phyloP scores from a whole-genome alignment of 2,797 vertebrate genomes.

The Masticophis lateralis region DNA sequence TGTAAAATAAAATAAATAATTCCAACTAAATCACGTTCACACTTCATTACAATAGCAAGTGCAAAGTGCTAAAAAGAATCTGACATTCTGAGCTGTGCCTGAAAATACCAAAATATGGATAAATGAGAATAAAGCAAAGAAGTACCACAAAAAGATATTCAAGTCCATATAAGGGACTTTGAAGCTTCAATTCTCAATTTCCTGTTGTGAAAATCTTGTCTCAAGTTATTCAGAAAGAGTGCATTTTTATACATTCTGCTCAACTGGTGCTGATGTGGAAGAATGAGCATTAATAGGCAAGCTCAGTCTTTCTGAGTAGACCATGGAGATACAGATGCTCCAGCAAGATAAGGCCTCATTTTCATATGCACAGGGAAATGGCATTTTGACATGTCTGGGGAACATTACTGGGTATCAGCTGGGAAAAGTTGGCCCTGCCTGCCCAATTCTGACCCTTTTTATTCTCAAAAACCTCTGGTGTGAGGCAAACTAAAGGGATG shows the following conservation, averaged over 20 bases:
- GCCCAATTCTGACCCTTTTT: neutral
- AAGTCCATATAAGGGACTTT: neutral
- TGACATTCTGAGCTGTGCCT: neutral
- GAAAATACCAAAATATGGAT: neutral
- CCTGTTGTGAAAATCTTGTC: neutral
- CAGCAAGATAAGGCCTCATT: neutral
- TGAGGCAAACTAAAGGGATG: neutral
- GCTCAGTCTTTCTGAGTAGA: neutral
- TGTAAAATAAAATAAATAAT: neutral
- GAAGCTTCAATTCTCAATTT: neutral
- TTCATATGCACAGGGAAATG: neutral
- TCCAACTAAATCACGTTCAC: neutral
- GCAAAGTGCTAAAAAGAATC: neutral
- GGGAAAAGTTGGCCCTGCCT: neutral
- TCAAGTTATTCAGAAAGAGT: neutral
- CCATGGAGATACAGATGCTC: neutral
- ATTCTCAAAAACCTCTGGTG: neutral
- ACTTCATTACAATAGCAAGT: neutral
- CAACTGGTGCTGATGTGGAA: neutral
- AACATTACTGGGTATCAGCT: neutral
- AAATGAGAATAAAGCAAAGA: neutral
- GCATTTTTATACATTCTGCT: neutral
- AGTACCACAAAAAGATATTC: neutral
- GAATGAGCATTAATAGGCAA: neutral
- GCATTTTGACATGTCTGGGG: neutral